phyloP scores from a whole-genome alignment of 2,888 invertebrate genomes.

The Tuta absoluta region DNA sequence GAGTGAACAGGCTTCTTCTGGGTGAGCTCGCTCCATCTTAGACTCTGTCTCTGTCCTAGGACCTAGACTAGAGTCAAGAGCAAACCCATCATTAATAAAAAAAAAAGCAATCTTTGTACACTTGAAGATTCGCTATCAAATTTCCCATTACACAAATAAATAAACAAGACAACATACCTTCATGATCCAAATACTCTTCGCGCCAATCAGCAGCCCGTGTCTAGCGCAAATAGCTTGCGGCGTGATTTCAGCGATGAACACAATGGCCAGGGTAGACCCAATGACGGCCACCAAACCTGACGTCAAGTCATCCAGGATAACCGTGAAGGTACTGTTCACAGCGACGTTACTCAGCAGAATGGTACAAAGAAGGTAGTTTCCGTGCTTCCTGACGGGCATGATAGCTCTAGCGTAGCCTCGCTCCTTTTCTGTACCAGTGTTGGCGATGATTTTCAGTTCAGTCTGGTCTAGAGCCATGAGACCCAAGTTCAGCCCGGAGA shows the following conservation, averaged over 20 bases:
- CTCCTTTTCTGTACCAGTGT: slow-evolving; percentile 92
- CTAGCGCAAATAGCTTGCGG: slow-evolving; percentile 97
- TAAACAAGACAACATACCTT: slow-evolving; percentile 72
- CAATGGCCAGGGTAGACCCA: slow-evolving; percentile 95
- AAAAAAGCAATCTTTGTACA: no score
- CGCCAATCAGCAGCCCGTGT: slow-evolving; percentile 96
- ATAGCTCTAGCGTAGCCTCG: slow-evolving; percentile 92
- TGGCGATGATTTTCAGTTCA: slow-evolving; percentile 95
- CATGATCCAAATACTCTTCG: slow-evolving; percentile 96
- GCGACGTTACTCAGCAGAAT: slow-evolving; percentile 92
- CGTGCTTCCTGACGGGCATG: slow-evolving; percentile 94
- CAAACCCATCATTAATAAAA: no score
- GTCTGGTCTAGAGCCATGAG: slow-evolving; percentile 98
- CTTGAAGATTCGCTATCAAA: no score
- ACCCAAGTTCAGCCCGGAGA: slow-evolving; percentile 98
- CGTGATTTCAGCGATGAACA: slow-evolving; percentile 98
- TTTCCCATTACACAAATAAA: background rate
- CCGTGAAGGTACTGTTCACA: slow-evolving; percentile 97
- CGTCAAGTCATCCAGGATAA: slow-evolving; percentile 96
- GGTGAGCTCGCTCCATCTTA: no score
- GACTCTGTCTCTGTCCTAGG: no score
- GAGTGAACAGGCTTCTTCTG: no score
- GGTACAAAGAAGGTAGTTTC: slow-evolving; percentile 95
- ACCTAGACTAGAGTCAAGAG: no score
- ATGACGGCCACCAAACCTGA: slow-evolving; percentile 95